phyloP scores from a whole-genome alignment of 2,797 vertebrate genomes.

The Crenichthys baileyi region DNA sequence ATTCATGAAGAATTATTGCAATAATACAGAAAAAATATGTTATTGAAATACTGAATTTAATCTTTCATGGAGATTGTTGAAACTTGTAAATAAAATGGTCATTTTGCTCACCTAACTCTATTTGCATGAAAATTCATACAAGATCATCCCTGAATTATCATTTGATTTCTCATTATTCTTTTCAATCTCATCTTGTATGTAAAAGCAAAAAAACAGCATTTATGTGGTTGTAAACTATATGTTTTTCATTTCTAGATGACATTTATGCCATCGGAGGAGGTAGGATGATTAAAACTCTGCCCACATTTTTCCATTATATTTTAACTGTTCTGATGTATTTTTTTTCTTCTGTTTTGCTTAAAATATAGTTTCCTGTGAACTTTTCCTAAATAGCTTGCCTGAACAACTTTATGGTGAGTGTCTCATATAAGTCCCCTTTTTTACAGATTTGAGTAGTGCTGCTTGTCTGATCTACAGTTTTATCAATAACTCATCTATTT shows the following conservation, averaged over 20 bases:
- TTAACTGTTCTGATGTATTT: constrained; percentile 9
- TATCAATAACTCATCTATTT: background rate
- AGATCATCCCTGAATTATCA: background rate
- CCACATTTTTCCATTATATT: constrained; percentile 2
- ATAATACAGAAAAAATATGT: background rate
- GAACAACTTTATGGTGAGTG: constrained; percentile 80
- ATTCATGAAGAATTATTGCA: background rate
- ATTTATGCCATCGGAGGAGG: constrained; percentile 71
- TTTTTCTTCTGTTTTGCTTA: constrained; percentile 1
- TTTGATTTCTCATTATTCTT: background rate
- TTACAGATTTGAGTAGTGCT: background rate
- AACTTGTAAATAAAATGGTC: background rate
- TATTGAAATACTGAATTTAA: background rate
- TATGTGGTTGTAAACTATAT: constrained; percentile 7
- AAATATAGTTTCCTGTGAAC: constrained; percentile 62
- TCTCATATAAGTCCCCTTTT: background rate
- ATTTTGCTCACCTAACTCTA: background rate
- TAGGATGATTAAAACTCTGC: constrained; percentile 39
- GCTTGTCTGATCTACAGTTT: background rate
- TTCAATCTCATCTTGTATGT: background rate
- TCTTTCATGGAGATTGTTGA: constrained; percentile 21
- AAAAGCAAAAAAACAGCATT: background rate
- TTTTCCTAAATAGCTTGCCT: constrained; percentile 63
- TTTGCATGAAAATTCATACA: background rate
- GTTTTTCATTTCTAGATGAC: constrained; percentile 72